phyloP scores from a whole-genome alignment of 2,113 vertebrate genomes.

The Paramormyrops kingsleyae region DNA sequence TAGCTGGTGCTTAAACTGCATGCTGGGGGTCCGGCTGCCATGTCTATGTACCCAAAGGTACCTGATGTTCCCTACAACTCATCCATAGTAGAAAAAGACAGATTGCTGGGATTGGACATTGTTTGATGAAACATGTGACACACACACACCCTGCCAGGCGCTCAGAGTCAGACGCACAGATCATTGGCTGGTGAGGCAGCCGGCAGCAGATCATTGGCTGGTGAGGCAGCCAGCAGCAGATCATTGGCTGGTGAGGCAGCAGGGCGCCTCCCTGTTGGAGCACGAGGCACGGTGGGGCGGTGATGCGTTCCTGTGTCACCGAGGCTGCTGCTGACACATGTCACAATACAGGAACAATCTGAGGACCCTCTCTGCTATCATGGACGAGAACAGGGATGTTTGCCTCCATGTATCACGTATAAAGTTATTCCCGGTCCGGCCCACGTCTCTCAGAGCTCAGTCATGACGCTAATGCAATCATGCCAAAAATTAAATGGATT shows the following conservation, averaged over 20 bases:
- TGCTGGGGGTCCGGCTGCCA: neutral
- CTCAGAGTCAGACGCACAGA: neutral
- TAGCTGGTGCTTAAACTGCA: neutral
- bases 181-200: neutral
- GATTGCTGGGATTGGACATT: neutral
- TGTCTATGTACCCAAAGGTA: neutral
- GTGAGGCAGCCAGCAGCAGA: neutral
- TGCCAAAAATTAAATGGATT: constrained; percentile 60
- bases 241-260: neutral
- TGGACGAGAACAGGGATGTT: neutral
- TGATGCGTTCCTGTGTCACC: neutral
- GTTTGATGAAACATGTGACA: neutral
- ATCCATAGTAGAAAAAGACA: neutral
- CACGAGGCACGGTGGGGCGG: neutral
- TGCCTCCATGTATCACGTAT: neutral
- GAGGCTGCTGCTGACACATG: neutral
- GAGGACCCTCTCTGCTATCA: neutral
- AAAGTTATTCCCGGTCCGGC: constrained; percentile 14
- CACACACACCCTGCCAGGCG: neutral
- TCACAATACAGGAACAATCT: neutral
- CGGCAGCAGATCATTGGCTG: neutral
- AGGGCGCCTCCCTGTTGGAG: neutral
- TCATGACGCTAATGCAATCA: constrained; percentile 59
- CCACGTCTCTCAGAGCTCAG: constrained; percentile 41
- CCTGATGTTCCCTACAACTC: neutral